These are phyloP conservation scores for Cryptoblepharus egeriae DNA, from an alignment of 2,797 vertebrate species.

Conservation along the genomic window DNA sequence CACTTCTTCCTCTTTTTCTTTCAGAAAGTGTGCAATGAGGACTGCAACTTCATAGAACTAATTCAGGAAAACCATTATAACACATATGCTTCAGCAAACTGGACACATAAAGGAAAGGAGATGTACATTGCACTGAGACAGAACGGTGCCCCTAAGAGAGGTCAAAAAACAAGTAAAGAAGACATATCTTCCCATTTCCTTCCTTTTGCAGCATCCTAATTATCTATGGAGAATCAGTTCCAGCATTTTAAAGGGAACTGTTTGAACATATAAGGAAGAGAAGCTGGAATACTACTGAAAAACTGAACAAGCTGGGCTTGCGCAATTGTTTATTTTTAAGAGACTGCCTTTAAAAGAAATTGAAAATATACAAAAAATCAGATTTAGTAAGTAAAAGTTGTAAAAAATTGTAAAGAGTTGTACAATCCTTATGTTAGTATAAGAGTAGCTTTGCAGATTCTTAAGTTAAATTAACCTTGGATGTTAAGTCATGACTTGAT, in stretches of 20 bases:
- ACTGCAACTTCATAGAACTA: constrained; percentile 97
- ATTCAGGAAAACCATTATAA: constrained; percentile 98
- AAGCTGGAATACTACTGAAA: constrained; percentile 88
- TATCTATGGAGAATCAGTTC: constrained; percentile 80
- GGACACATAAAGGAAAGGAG: constrained; percentile 89
- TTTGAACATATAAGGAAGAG: constrained; percentile 74
- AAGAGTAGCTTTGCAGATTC: constrained; percentile 80
- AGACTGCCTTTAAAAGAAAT: constrained; percentile 80
- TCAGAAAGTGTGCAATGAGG: constrained; percentile 95
- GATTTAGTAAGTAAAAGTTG: constrained; percentile 85
- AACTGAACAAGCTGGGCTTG: constrained; percentile 98
- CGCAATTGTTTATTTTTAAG: constrained; percentile 84
- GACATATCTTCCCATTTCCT: constrained; percentile 93
- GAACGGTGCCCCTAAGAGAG: constrained; percentile 89
- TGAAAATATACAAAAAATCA: constrained; percentile 81
- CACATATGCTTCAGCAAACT: constrained; percentile 94
- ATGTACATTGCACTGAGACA: constrained; percentile 97
- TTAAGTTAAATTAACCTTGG: constrained; percentile 85
- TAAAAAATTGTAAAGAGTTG: constrained; percentile 85
- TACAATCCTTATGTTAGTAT: constrained; percentile 82
- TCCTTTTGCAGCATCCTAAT: constrained; percentile 86
- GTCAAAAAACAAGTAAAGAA: constrained; percentile 94
- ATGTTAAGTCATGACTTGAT: constrained; percentile 82
- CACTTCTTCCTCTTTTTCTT: constrained; percentile 58
- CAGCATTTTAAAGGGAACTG: constrained; percentile 82